Base-by-base conservation (phyloP, 1,140 invertebrate species). In the Drosophila nikananu region DNA sequence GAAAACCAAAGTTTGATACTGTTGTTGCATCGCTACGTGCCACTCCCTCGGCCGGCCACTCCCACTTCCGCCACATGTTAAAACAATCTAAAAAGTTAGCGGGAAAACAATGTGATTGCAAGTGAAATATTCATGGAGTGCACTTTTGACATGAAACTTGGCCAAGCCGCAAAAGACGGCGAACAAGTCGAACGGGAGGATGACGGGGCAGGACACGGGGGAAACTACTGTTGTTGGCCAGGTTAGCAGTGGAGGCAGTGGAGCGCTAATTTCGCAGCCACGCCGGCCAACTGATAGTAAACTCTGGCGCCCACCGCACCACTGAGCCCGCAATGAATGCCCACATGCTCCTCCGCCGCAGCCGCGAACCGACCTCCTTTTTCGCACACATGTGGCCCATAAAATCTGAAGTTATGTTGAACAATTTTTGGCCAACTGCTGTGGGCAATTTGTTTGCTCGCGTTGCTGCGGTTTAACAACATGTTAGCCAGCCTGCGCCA, bases 51-150 rank as follows among this genome's bases (percentile, higher is more conserved):
- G 44, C 72, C 63, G 49, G 62, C 59, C 79, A 86, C 84, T 84
- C 84, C 84, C 84, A 76, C 64, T 86, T 89, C 86, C 83, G 83
- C 84, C 84, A 87, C 84, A 87, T 89, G 84, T 89, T 89, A 90
- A 86, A 89, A 90, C 86, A 89, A 89, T 89, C 86, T 89, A 81
- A 90, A 89, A 89, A 89, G 86, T 89, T 89, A 86, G 86, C 86
- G 81, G 86, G 67, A 89, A 89, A 90, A 89, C 86, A 89, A 89
- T 89, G 86, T 89, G 86, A 89, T 89, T 89, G 86, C 86, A 86
- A 89, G 86, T 89, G 86, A 89, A 89, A 89, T 89, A 89, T 89
- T 90, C 86, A 89, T 89, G 86, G 83, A 89, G 74, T 90, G 78
- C 72, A 77, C 86, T 84, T 73, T 73, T 79, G 77, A 81, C 86